Base-by-base conservation (phyloP, 2,113 vertebrate genomes). In the Oryzias woworae region DNA sequence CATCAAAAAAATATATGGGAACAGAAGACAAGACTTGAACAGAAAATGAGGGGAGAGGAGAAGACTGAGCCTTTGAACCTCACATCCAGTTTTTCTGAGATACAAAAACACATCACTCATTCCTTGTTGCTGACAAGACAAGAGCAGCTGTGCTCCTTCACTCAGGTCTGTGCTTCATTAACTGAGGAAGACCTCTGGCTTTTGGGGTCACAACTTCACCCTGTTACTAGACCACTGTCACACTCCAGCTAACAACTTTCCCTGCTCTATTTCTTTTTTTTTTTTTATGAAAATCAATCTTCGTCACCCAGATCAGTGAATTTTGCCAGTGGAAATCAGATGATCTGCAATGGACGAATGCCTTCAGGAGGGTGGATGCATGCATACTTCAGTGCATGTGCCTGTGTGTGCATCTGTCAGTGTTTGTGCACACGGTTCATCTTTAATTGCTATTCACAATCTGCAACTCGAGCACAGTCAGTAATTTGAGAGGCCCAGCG, bases 241-340 rank as follows among this genome's bases (percentile, higher is more conserved):
- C 53, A 60, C 73, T 78, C 64, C 51, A 23, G 48, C 69, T 42
- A 56, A 66, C 65, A 76, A 58, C 80, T 77, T 54, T 22, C 51
- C 55, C 50, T 56, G 53, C 26, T 14, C 24, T 62, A 54, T 42
- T 62, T 62, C 77, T 50, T 66, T 60, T 52, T 73, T 58, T 58
- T 75, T 74, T 75, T 73, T 73, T 62, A 77, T 88, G 84, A 86
- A 83, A 79, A 87, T 87, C 84, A 84, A 79, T 88, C 73, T 76
- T 83, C 51, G 23, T 84, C 72, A 76, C 85, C 81, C 83, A 86
- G 85, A 17, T 81, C 80, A 72, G 52, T 43, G 49, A 71, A 75
- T 63, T 87, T 90, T 89, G 86, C 87, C 80, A 90, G n/a, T 89
- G 87, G 87, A 86, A 83, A 90, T 89, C 78, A 81, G 85, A 75